Base-by-base conservation (phyloP, 2,113 vertebrate species). In the Oryzias melastigma region DNA sequence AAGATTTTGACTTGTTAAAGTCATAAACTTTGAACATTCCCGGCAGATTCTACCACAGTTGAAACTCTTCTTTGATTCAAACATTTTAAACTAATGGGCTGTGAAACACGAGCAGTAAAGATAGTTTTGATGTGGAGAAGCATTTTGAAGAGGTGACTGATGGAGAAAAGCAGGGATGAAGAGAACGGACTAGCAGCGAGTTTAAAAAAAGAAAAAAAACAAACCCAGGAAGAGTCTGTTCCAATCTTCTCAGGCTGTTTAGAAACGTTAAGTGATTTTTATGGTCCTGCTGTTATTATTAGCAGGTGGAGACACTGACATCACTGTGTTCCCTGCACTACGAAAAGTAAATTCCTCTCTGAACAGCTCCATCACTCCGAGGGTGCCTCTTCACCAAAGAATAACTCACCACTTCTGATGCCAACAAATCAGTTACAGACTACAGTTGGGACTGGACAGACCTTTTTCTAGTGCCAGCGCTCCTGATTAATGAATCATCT, bases 241-340 rank as follows among this genome's bases (percentile, higher is more conserved):
- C 43, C 62, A 60, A 55, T 76, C 58, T 50, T 72, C 53, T 51
- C 15, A 16, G 27, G 57, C 58, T 82, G 69, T 80, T 81, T 66
- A 75, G 63, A 82, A 71, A 81, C 60, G 58, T 52, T 66, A 75
- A 67, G 71, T 59, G 52, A 81, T 86, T 80, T 87, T 85, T 86
- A 82, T 42, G 42, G 72, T 19, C 45, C 12, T 35, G 55, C 57
- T 71, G 63, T 69, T 80, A 83, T 83, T 82, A 71, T 75, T 84
- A 78, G 67, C 84, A 84, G 79, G 75, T 79, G 75, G 73, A 84
- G 63, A 75, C 0, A 6, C 25, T 69, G 75, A 78, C 56, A 75
- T 80, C 65, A 49, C 44, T 56, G 58, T 41, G 17, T 60, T 71
- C 24, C 65, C 29, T 56, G 20, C 19, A 8, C 4, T 3, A 14